Evolutionary conservation across 2,113 vertebrate species (phyloP), one percentile per base, ranked within the genome.

Genomic region (Herpetotheres cachinnans): DNA sequence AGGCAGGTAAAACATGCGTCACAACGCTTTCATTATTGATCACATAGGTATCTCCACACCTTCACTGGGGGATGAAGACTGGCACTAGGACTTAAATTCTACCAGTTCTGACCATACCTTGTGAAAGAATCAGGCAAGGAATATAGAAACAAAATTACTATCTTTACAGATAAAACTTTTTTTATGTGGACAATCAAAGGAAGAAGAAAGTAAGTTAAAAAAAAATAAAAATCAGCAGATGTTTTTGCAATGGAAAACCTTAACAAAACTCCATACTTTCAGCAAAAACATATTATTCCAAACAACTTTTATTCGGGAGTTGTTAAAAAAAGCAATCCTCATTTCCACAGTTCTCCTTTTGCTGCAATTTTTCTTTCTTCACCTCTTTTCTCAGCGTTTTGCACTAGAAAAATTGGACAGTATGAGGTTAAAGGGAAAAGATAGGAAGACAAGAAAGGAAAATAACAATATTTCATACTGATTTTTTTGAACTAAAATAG

Each of bases 1-100:
- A 52, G 40, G 32, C 6, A 4, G 3, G 12, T 55, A 74, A 66
- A 62, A 66, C 11, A 9, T 0, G 0, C 2, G 0, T 20, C 29
- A 61, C 11, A 82, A 54, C 34, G 46, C 20, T 88, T 70, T 73
- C 25, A 77, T 4, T 72, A 32, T 32, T 1, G 15, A n/a, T 27
- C 38, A 55, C 27, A 36, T 29, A 59, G 6, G 46, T 73, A 54
- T 52, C 47, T 73, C n/a, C 24, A 52, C 16, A n/a, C 8, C 7
- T 69, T 74, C 47, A 58, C 5, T 56, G 1, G 0, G 4, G 15
- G 19, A 26, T 62, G 26, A 24, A 14, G 11, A 93, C 63, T 32
- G 17, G 5, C 6, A 16, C 5, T 26, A 26, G 4, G n/a, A 29
- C 32, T 32, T 83, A 77, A 77, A 38, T 52, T 38, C 4, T 62